These are phyloP conservation scores for Dasyprocta punctata DNA, from an alignment of 2,113 vertebrate genomes.

Conservation along the genomic window DNA sequence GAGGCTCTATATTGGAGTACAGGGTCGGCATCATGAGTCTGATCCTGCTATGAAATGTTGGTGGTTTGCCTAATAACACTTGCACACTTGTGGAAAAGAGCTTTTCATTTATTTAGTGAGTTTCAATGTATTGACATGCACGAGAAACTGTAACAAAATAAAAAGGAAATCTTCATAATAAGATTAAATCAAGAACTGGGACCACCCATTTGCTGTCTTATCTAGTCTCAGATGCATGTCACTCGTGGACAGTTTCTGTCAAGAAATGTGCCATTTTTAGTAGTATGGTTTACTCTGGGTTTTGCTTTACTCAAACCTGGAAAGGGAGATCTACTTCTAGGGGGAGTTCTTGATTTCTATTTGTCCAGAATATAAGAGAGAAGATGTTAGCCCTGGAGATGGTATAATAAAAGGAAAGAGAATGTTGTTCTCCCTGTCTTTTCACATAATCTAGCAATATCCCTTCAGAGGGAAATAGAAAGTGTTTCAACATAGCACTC, in stretches of 20 bases:
- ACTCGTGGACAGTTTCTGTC: not conserved
- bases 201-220: not conserved
- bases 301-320: not conserved
- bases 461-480: not conserved
- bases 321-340: not conserved
- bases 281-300: not conserved
- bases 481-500: not conserved
- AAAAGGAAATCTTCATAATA: not conserved
- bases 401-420: not conserved
- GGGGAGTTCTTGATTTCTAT: not conserved
- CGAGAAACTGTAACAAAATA: not conserved
- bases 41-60: not conserved
- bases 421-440: not conserved
- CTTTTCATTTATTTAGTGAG: slow-evolving; percentile 39
- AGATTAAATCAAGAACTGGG: not conserved
- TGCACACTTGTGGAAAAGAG: not conserved
- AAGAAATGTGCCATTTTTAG: not conserved
- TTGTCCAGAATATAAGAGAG: not conserved
- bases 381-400: not conserved
- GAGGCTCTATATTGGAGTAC: not conserved
- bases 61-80: not conserved
- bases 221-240: not conserved
- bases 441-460: not conserved
- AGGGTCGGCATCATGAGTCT: not conserved
- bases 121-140: not conserved